Evolutionary conservation across 2,797 vertebrate species (phyloP).

Genomic region (Phoeniculus purpureus): DNA sequence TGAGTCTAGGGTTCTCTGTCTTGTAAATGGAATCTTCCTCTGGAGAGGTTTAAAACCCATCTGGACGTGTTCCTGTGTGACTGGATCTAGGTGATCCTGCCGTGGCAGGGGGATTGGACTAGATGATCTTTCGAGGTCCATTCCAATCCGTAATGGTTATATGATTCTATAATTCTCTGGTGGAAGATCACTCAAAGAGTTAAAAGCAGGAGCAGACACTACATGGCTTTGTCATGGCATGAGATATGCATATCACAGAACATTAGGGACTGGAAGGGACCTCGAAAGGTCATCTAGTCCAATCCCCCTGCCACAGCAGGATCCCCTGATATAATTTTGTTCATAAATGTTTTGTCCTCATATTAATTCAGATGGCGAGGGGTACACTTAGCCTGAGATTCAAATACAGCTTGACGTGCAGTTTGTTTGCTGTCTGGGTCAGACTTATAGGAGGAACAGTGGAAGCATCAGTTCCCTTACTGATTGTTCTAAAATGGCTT

Average conservation of each 20-base stretch:
- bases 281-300: too few species aligned
- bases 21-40: too few species aligned
- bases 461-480: neutral
- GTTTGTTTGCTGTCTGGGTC: neutral
- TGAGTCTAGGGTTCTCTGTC: too few species aligned
- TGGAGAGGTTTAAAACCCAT: too few species aligned
- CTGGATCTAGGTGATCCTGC: too few species aligned
- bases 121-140: too few species aligned
- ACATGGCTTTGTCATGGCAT: neutral
- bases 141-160: too few species aligned
- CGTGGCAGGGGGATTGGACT: too few species aligned
- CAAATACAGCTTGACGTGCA: neutral
- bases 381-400: neutral
- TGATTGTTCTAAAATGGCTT: slow-evolving; percentile 33
- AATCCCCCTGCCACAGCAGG: too few species aligned
- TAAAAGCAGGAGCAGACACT: neutral
- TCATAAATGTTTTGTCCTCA: neutral
- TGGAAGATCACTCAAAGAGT: neutral
- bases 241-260: neutral
- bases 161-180: neutral
- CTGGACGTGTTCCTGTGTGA: too few species aligned
- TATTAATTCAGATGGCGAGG: neutral
- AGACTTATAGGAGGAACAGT: neutral
- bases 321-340: too few species aligned
- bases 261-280: too few species aligned